Evolutionary conservation across 2,888 invertebrate genomes (phyloP).

Genomic region (Shargacucullia verbasci): DNA sequence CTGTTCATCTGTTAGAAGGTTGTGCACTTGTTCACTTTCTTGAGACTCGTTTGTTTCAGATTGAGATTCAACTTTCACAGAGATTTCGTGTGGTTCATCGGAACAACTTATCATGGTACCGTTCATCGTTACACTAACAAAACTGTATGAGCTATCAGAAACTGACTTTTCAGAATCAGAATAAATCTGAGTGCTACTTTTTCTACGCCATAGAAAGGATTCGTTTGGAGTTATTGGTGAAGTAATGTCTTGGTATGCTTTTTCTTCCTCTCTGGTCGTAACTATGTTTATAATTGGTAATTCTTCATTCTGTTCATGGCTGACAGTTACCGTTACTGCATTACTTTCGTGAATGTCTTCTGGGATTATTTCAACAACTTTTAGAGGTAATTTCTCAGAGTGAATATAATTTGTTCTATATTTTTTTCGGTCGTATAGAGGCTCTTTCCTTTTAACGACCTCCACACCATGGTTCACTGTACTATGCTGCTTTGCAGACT

Average conservation of each 20-base stretch:
- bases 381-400: conserved; percentile 80
- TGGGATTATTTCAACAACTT: conserved; percentile 84
- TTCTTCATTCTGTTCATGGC: conserved; percentile 40
- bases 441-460: conserved; percentile 73
- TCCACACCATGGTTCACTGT: conserved; percentile 54
- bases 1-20: conserved; percentile 59
- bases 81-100: conserved; percentile 61
- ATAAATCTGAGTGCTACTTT: conserved; percentile 80
- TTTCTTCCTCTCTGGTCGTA: conserved; percentile 56
- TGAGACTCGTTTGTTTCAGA: conserved; percentile 67
- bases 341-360: conserved; percentile 77
- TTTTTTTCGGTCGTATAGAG: conserved; percentile 80
- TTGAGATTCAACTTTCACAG: conserved; percentile 70
- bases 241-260: conserved; percentile 71
- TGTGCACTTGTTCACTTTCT: conserved; percentile 13
- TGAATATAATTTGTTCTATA: conserved; percentile 86
- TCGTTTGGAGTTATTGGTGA: conserved; percentile 89
- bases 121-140: conserved; percentile 72
- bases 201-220: conserved; percentile 91
- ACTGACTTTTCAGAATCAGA: conserved; percentile 76
- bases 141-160: conserved; percentile 77
- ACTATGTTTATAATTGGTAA: conserved; percentile 38
- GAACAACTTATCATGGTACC: conserved; percentile 64
- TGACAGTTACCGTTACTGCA: conserved; percentile 37
- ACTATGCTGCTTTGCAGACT: conserved; percentile 61